A percentile compares a stretch with the other conserved stretches of the same genome.
phyloP scores from a whole-genome alignment of 2,113 vertebrate genomes.

The Nematolebias whitei region DNA sequence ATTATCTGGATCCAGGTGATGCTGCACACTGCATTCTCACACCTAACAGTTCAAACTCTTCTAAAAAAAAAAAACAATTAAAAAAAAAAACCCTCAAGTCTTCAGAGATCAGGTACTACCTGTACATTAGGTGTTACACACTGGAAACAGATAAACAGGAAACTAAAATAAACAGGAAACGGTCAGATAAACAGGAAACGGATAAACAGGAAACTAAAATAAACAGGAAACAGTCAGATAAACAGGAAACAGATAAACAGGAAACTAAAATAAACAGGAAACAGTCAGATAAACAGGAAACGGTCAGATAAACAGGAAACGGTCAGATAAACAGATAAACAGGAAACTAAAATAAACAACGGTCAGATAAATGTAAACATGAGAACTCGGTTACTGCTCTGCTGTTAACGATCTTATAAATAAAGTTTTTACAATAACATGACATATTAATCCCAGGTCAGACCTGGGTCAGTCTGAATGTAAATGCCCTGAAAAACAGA shows the following conservation, averaged over 20 bases:
- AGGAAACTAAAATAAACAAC: slow-evolving; percentile 38
- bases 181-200: no score
- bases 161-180: no score
- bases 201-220: no score
- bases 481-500: no score
- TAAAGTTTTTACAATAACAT: neutral
- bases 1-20: slow-evolving; percentile 52
- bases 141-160: no score
- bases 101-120: slow-evolving; percentile 13
- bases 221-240: no score
- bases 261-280: no score
- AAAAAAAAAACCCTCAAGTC: no score
- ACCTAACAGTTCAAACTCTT: slow-evolving; percentile 35
- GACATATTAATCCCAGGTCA: neutral
- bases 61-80: slow-evolving; percentile 21
- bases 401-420: slow-evolving; percentile 2
- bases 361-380: slow-evolving; percentile 72
- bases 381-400: slow-evolving; percentile 40
- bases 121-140: slow-evolving; percentile 16
- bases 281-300: no score
- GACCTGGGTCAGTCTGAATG: no score
- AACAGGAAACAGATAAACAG: no score
- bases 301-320: no score
- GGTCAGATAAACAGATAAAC: neutral
- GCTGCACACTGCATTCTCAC: slow-evolving; percentile 53